Base-by-base conservation (phyloP, 2,888 invertebrate species). In the Tryphoninae sp. region DNA sequence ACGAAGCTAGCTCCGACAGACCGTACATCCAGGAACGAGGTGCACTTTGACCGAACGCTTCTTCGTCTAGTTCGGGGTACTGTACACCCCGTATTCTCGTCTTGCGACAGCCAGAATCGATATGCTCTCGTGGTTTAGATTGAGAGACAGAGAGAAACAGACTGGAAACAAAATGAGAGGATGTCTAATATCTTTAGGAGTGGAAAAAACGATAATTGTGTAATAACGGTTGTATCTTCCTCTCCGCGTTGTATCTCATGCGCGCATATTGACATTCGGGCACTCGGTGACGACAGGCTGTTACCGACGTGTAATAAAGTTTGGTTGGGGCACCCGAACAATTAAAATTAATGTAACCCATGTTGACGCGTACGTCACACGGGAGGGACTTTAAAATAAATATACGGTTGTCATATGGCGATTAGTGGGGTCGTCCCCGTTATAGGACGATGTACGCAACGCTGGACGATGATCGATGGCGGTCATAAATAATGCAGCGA, bases 341-440 rank as follows among this genome's bases (percentile, higher is more conserved):
- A 89, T 89, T 89, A 89, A 88, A 89, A 89, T 89, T 89, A 90
- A 90, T 90, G 89, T 88, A 86, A 88, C 87, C 84, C 83, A 84
- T 85, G 89, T 89, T 88, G 88, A 87, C 86, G 87, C 86, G 86
- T 73, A 65, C 75, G 59, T 33, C 45, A 13, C 16, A 59, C 33
- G 62, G 68, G 68, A 86, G 87, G 85, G 88, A 89, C 86, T 89
- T 89, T 88, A 89, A 90, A 91, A 90, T 91, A 90, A 91, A 91
- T 90, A 84, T 78, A 90, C 89, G 91, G 89, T 89, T 92, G 91
- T 91, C 91, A 89, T 91, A 90, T 89, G 90, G 91, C 90, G 91
- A 92, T 92, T 92, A 91, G 90, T 89, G 88, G 89, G 89, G 89
- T 88, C 89, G 89, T 88, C 86, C 88, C 87, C 83, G 80, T 77